Evolutionary conservation across 2,113 vertebrate species (phyloP), one percentile per base, ranked within the genome.

Genomic region (Anoplopoma fimbria): DNA sequence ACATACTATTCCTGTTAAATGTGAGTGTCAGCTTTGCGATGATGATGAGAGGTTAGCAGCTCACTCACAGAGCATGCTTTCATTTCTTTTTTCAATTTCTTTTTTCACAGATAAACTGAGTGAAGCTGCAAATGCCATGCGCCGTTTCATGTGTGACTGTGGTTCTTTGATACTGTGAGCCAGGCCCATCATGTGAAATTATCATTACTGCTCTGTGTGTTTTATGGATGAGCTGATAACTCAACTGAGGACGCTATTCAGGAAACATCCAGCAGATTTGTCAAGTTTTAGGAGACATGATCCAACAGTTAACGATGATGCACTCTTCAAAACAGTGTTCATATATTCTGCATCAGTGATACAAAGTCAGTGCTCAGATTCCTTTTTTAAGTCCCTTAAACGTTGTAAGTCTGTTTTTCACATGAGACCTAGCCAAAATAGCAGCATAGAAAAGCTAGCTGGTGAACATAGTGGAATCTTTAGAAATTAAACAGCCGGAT

Each of bases 211-310:
- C 51, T 60, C 34, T 5, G 42, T 36, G 57, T 64, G 69, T 77
- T 86, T 81, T 69, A 81, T 73, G 25, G 69, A 86, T 74, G 74
- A 77, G 69, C 62, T 68, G n/a, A n/a, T n/a, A n/a, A n/a, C n/a
- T n/a, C n/a, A n/a, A n/a, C n/a, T n/a, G n/a, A n/a, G n/a, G n/a
- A n/a, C n/a, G n/a, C n/a, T n/a, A n/a, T n/a, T n/a, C n/a, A n/a
- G n/a, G n/a, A n/a, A n/a, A n/a, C n/a, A n/a, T n/a, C n/a, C n/a
- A n/a, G n/a, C n/a, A 69, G 12, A 58, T 74, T 73, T 77, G 69
- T 81, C 62, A 69, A 57, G 68, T 69, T 69, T 73, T 25, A 2
- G 34, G 61, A 62, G 69, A 81, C 55, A 57, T 19, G 34, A 47
- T 47, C 17, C n/a, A 45, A 33, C 17, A 27, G 13, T 70, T 65